phyloP scores from a whole-genome alignment of 1,140 invertebrate species.

The Pachyrhynchus sulphureomaculatus region DNA sequence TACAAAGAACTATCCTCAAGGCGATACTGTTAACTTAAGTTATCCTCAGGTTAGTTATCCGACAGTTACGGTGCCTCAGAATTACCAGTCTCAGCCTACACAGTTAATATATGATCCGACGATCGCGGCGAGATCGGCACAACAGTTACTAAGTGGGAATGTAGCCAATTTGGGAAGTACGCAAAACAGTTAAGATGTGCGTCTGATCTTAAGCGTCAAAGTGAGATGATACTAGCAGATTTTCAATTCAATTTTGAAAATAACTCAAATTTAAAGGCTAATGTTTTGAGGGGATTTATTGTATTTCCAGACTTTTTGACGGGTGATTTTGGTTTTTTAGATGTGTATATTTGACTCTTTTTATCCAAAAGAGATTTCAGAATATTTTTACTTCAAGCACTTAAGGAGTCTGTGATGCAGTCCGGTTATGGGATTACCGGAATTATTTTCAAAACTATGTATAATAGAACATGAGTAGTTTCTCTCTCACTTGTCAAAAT shows the following conservation, averaged over 20 bases:
- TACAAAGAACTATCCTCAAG: background rate
- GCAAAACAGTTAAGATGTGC: conserved; percentile 3
- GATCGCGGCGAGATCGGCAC: conserved; percentile 49
- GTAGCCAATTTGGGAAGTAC: background rate
- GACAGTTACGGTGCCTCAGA: conserved; percentile 4
- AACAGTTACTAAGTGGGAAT: conserved; percentile 45
- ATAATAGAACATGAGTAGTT: too few species aligned
- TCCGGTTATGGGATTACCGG: too few species aligned
- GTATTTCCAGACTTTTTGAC: too few species aligned
- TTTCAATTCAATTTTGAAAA: background rate
- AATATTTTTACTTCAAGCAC: too few species aligned
- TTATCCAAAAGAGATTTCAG: too few species aligned
- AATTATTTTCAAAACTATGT: too few species aligned
- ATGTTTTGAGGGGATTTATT: too few species aligned
- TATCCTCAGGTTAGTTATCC: conserved; percentile 12
- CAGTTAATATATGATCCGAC: conserved; percentile 47
- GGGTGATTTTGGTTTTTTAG: too few species aligned
- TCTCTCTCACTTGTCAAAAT: too few species aligned
- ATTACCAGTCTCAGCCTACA: conserved; percentile 18
- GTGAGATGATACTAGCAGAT: background rate
- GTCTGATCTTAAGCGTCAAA: background rate
- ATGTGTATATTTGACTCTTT: too few species aligned
- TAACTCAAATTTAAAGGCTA: too few species aligned
- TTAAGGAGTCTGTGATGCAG: too few species aligned
- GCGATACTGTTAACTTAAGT: conserved; percentile 13